Evolutionary conservation across 2,797 vertebrate species (phyloP).

Genomic region (Serranus cabrilla): DNA sequence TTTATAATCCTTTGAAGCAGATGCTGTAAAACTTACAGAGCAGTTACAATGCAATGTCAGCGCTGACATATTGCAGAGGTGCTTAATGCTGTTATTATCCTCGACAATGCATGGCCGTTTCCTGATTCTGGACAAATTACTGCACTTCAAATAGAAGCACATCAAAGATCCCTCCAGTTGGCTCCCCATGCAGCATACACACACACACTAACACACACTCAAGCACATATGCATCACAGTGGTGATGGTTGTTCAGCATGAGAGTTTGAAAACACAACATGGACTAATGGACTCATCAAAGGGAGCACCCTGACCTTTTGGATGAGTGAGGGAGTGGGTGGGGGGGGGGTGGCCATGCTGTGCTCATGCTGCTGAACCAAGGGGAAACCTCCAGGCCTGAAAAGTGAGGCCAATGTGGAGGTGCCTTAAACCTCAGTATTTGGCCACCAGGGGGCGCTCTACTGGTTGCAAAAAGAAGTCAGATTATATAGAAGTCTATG

Average conservation of each 20-base stretch:
- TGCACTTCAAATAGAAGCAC: slow-evolving; percentile 47
- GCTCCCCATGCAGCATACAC: slow-evolving; percentile 6
- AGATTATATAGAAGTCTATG: no score
- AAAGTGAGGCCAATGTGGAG: no score
- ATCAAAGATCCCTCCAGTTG: slow-evolving; percentile 46
- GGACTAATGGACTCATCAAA: slow-evolving; percentile 69
- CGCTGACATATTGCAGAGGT: slow-evolving; percentile 29
- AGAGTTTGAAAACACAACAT: slow-evolving; percentile 43
- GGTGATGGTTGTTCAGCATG: slow-evolving; percentile 13
- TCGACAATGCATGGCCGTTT: slow-evolving; percentile 6
- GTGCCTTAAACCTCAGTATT: no score
- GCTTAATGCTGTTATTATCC: slow-evolving; percentile 31
- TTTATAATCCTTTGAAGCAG: slow-evolving; percentile 55
- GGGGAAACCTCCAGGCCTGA: no score
- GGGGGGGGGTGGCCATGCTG: neutral
- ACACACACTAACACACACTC: neutral
- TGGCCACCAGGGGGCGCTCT: no score
- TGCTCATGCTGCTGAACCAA: slow-evolving; percentile 47
- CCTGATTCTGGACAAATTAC: slow-evolving; percentile 29
- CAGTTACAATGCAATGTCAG: slow-evolving; percentile 31
- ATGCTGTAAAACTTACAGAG: slow-evolving; percentile 49
- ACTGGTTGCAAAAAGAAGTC: no score
- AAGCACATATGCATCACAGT: slow-evolving; percentile 5
- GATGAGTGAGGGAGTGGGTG: slow-evolving; percentile 4
- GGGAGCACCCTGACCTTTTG: slow-evolving; percentile 45